Evolutionary conservation across 37 sponge, comb jelly and placozoan genomes (phyloP).

Genomic region (Spongilla lacustris): DNA sequence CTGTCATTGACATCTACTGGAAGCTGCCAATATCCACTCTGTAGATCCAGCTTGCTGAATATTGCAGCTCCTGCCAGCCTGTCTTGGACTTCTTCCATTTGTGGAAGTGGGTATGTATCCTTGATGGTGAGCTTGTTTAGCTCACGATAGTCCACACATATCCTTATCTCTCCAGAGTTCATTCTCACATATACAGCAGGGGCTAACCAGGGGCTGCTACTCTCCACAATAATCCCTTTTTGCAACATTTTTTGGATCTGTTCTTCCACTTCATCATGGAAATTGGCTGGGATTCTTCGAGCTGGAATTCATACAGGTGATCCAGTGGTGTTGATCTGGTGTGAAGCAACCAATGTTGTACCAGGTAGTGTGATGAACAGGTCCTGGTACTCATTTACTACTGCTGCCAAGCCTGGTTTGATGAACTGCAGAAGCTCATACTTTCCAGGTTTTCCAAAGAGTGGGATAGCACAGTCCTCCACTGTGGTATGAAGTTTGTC

Average conservation of each 20-base stretch:
- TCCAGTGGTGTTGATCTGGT: slow-evolving; percentile 41
- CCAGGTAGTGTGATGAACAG: slow-evolving; percentile 54
- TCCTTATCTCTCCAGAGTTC: slow-evolving; percentile 52
- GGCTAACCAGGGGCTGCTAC: slow-evolving; percentile 71
- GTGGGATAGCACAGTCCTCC: slow-evolving; percentile 53
- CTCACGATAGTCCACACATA: slow-evolving; percentile 69
- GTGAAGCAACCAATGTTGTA: slow-evolving; percentile 25
- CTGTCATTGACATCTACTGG: slow-evolving; percentile 46
- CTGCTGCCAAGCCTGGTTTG: not conserved
- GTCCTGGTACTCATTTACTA: slow-evolving; percentile 26
- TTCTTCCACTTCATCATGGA: slow-evolving; percentile 43
- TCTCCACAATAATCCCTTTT: slow-evolving; percentile 61
- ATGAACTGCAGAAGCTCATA: slow-evolving; percentile 31
- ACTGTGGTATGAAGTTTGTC: not conserved
- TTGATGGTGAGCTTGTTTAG: slow-evolving; percentile 59
- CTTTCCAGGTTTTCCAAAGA: slow-evolving; percentile 6
- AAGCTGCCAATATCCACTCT: slow-evolving; percentile 75
- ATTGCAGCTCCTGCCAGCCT: slow-evolving; percentile 48
- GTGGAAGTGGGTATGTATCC: slow-evolving; percentile 68
- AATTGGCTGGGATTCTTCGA: slow-evolving; percentile 54
- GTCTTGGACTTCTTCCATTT: slow-evolving; percentile 59
- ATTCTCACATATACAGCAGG: slow-evolving; percentile 69
- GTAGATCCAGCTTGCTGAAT: slow-evolving; percentile 56
- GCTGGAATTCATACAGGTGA: slow-evolving; percentile 42
- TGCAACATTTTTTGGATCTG: slow-evolving; percentile 63